Evolutionary conservation across 53 echinoderm and acorn worm genomes (phyloP), one percentile per base, ranked within the genome.

Genomic region (Apostichopus leukothele): DNA sequence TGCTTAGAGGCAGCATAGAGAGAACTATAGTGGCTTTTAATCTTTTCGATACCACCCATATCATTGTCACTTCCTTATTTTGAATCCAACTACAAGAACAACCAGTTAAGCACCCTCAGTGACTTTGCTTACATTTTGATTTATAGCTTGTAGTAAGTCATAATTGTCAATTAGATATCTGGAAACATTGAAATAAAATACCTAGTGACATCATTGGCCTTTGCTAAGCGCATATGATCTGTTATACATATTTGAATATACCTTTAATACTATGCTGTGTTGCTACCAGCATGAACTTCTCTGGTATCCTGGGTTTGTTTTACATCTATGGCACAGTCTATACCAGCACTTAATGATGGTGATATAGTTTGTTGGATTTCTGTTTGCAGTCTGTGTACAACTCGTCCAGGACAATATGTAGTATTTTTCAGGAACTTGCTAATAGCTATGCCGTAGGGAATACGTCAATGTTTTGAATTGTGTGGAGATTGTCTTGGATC

Each of bases 171-270:
- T 79, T 5, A 51, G 51, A 16, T 12, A 13, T 51, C 53, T 16
- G 11, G 51, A 50, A 79, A 79, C 51, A 7, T 79, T 12, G 53
- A 79, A 79, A 52, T 16, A 14, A 1, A 51, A 79, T 52, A 18
- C 53, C 79, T 13, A 16, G 51, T 79, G 79, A 79, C 79, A 79
- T 79, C 79, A 79, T 79, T 5, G 79, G 51, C 79, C 79, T 1
- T 11, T 19, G 50, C 51, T 19, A 52, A 79, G 51, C 54, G 14
- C 51, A 50, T 18, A 50, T 50, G 53, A 10, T 79, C 50, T 18
- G 16, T 63, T 16, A 63, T 63, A 4, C 63, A 11, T 16, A 63
- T 63, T 13, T 11, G 63, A 16, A 63, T 63, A 16, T 52, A 18
- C 4, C 18, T 79, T 79, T 79, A 39, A 39, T 79, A 79, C 79